Conservation (phyloP, 2,113 vertebrate species). For the Microtus richardsoni region DNA sequence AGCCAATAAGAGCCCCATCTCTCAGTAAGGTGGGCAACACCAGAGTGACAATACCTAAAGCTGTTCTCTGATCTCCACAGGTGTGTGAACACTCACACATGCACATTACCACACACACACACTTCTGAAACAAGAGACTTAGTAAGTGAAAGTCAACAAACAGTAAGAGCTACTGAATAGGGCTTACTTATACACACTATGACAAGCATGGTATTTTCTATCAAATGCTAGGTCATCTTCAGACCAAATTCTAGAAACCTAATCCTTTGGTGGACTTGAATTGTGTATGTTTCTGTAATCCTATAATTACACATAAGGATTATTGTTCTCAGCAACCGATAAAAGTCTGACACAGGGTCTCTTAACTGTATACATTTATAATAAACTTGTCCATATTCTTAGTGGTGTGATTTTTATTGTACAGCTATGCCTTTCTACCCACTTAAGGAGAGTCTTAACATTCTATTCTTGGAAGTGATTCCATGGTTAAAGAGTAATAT, state of each 20-base stretch:
- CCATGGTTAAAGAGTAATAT: neutral
- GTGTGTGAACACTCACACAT: neutral
- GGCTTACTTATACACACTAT: neutral
- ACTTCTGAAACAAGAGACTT: neutral
- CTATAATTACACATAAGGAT: neutral
- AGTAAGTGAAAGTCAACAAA: constrained; percentile 25
- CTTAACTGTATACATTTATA: neutral
- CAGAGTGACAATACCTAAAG: neutral
- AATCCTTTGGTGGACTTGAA: neutral
- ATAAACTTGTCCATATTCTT: neutral
- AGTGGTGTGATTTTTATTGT: neutral
- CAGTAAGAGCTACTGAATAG: neutral
- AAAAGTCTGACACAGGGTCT: neutral
- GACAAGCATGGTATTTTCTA: neutral
- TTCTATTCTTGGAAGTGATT: neutral
- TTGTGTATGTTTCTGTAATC: neutral
- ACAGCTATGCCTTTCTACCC: neutral
- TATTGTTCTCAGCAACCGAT: neutral
- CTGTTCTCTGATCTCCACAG: neutral
- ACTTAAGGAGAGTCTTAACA: constrained; percentile 29
- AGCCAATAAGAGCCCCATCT: neutral
- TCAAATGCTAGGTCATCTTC: neutral
- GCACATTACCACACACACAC: neutral
- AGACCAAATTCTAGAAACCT: neutral
- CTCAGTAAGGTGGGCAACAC: neutral